These are phyloP conservation scores for Drosophila leontia DNA, from an alignment of 1,140 invertebrate species.

Conservation along the genomic window DNA sequence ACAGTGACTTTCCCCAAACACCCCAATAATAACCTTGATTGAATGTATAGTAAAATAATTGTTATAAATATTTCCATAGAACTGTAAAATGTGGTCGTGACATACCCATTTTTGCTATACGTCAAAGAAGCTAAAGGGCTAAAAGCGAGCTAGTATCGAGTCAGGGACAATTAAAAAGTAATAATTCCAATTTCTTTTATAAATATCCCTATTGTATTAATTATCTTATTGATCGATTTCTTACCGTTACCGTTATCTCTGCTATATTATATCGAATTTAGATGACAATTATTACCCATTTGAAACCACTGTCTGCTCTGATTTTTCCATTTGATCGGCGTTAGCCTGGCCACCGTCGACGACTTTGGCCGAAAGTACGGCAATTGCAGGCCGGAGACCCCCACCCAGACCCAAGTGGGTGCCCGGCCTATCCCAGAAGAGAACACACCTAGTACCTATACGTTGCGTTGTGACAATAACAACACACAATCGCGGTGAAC, in stretches of 20 bases:
- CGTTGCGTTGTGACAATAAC: constrained; percentile 44
- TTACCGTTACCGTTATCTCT: not conserved
- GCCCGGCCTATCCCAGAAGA: constrained; percentile 17
- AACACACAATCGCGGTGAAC: constrained; percentile 31
- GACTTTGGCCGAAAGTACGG: constrained; percentile 14
- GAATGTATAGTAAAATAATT: not conserved
- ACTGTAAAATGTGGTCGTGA: constrained; percentile 3
- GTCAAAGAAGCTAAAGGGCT: not conserved
- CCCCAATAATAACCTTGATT: not conserved
- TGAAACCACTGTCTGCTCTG: constrained; percentile 54
- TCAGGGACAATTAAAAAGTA: too few species aligned
- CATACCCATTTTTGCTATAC: constrained; percentile 24
- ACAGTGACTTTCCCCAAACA: not conserved
- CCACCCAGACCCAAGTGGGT: constrained; percentile 27
- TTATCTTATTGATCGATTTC: not conserved
- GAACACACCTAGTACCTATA: constrained; percentile 48
- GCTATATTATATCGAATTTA: not conserved
- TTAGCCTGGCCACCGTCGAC: constrained; percentile 30
- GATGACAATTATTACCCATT: constrained; percentile 1
- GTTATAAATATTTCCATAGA: constrained; percentile 21
- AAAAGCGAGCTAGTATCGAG: not conserved
- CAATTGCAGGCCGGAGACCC: constrained; percentile 12
- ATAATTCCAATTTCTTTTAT: not conserved
- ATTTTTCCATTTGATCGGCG: constrained; percentile 58
- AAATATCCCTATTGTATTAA: not conserved